Conservation (phyloP, 2,888 invertebrate species). For the Drosophila mettleri region DNA sequence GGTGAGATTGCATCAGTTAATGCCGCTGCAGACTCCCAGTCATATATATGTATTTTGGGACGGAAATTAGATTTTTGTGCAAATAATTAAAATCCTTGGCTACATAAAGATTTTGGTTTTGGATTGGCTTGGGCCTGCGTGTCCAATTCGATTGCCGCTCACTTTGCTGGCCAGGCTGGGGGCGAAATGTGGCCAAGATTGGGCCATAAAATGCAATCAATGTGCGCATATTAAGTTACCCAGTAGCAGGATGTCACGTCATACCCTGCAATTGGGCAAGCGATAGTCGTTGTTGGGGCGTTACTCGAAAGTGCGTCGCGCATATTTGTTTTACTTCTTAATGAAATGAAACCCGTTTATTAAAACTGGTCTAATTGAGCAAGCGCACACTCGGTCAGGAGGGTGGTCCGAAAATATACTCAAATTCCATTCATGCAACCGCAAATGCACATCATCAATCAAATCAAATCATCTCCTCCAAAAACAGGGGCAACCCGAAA, state of each 20-base stretch:
- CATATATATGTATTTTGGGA: constrained; percentile 38
- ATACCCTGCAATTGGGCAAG: constrained; percentile 66
- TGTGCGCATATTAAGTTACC: constrained; percentile 63
- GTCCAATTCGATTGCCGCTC: constrained; percentile 43
- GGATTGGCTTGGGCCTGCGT: constrained; percentile 24
- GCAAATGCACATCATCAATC: constrained; percentile 42
- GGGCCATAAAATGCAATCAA: constrained; percentile 66
- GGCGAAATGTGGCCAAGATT: constrained; percentile 38
- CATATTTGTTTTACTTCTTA: constrained; percentile 13
- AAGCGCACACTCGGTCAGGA: constrained; percentile 5
- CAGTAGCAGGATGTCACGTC: constrained; percentile 69
- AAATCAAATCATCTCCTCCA: constrained; percentile 62
- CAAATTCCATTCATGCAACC: constrained; percentile 7
- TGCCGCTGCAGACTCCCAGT: constrained; percentile 29
- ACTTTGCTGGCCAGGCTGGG: constrained; percentile 48
- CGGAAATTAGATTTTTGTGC: constrained; percentile 74
- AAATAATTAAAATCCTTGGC: constrained; percentile 76
- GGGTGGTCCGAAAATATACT: constrained; percentile 9
- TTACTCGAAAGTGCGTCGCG: constrained; percentile 60
- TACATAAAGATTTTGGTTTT: constrained; percentile 5
- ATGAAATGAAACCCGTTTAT: constrained; percentile 52
- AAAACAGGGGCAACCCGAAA: background rate
- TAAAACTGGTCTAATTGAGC: constrained; percentile 62
- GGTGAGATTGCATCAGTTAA: constrained; percentile 34
- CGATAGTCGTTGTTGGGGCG: constrained; percentile 29